These are phyloP conservation scores for Microplitis demolitor DNA, from an alignment of 1,140 invertebrate species.

Conservation along the genomic window DNA sequence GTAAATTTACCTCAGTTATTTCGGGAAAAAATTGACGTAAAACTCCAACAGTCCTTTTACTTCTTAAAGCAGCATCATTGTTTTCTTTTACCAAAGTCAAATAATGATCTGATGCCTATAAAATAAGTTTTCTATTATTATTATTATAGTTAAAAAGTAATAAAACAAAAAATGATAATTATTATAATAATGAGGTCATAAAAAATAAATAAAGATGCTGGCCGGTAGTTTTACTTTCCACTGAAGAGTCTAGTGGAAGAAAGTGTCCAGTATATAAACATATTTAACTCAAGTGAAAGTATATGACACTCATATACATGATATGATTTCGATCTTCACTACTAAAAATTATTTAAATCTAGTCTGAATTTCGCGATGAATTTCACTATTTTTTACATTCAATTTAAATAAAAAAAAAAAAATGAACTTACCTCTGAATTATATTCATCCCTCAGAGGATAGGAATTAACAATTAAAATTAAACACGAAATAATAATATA, in stretches of 20 bases:
- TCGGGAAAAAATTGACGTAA: slow-evolving; percentile 75
- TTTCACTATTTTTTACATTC: no score
- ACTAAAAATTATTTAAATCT: not conserved
- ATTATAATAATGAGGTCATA: no score
- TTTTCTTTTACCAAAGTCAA: slow-evolving; percentile 61
- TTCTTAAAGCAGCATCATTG: slow-evolving; percentile 66
- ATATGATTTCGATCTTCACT: not conserved
- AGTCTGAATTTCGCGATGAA: no score
- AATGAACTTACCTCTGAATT: no score
- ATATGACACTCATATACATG: slow-evolving; percentile 1
- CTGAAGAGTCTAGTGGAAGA: slow-evolving; percentile 16
- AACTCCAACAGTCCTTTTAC: slow-evolving; percentile 76
- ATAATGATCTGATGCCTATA: slow-evolving; percentile 61
- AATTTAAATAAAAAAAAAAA: no score
- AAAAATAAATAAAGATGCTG: not conserved
- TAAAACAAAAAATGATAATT: no score
- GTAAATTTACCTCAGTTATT: slow-evolving; percentile 70
- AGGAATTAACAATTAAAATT: slow-evolving; percentile 7
- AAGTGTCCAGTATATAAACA: slow-evolving; percentile 19
- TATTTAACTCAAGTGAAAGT: slow-evolving; percentile 20
- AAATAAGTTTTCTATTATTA: not conserved
- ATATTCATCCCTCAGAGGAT: not conserved
- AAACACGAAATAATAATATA: not conserved
- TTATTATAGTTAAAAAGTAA: not conserved
- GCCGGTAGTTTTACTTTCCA: slow-evolving; percentile 13